A percentile compares a stretch with the other conserved stretches of the same genome.
These are phyloP conservation scores for Acrobasis consociella DNA, from an alignment of 2,888 invertebrate genomes.

Conservation along the genomic window DNA sequence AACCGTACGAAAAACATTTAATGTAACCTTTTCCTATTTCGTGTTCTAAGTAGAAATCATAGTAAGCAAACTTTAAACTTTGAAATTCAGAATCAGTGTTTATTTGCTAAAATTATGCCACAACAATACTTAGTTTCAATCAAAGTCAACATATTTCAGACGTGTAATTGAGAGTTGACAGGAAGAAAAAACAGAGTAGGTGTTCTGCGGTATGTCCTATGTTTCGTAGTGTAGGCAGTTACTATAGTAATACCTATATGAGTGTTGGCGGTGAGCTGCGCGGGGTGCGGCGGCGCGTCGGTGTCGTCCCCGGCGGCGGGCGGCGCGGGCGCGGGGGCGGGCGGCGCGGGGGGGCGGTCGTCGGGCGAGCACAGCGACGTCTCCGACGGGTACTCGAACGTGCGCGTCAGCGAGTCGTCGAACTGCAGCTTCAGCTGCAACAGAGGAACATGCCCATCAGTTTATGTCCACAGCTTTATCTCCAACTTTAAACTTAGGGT, in stretches of 20 bases:
- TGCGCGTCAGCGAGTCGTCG: constrained; percentile 92
- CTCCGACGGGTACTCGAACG: constrained; percentile 97
- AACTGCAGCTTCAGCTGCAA: constrained; percentile 94
- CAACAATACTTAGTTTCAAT: too few species aligned
- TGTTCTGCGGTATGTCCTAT: too few species aligned
- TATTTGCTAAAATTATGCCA: too few species aligned
- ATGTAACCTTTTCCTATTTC: too few species aligned
- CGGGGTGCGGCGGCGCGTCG: constrained; percentile 34
- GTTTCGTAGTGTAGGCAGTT: background rate
- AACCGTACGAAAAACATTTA: background rate
- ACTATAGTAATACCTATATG: constrained; percentile 54
- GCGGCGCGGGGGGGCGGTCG: constrained; percentile 28
- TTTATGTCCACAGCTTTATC: background rate
- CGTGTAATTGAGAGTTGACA: too few species aligned
- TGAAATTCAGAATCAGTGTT: too few species aligned
- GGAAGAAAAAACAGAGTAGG: too few species aligned
- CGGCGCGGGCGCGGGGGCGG: constrained; percentile 20
- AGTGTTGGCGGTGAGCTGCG: constrained; percentile 62
- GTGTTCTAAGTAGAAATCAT: too few species aligned
- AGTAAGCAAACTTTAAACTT: too few species aligned
- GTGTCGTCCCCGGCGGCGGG: constrained; percentile 30
- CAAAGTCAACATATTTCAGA: too few species aligned
- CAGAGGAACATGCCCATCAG: background rate
- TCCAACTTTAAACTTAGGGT: too few species aligned
- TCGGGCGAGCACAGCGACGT: constrained; percentile 84